A percentile compares a stretch with the other conserved stretches of the same genome.
phyloP scores from a whole-genome alignment of 92 coral and sea anemone genomes.

The Epizoanthus illoricatus region DNA sequence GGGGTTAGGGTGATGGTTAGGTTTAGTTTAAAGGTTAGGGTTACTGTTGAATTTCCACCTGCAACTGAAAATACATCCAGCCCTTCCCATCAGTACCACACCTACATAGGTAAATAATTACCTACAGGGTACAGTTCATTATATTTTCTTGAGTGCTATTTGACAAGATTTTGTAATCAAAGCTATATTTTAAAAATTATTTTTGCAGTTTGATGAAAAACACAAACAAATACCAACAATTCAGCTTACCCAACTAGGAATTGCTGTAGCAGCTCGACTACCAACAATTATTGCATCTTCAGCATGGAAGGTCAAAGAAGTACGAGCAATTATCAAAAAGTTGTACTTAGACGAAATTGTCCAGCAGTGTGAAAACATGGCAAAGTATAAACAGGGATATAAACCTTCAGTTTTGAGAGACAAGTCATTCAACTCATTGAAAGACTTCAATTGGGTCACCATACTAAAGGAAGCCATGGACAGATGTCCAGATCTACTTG shows the following conservation, averaged over 20 bases:
- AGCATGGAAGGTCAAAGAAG: slow-evolving; percentile 7
- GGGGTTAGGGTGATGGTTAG: too few species aligned
- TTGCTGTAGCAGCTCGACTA: background rate
- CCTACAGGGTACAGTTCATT: too few species aligned
- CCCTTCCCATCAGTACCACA: too few species aligned
- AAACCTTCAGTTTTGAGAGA: slow-evolving; percentile 36
- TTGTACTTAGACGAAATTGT: slow-evolving; percentile 21
- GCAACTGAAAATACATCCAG: too few species aligned
- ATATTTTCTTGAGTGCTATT: background rate
- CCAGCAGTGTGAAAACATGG: slow-evolving; percentile 22
- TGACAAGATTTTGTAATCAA: background rate
- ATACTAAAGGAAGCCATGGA: slow-evolving; percentile 28
- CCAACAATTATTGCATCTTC: slow-evolving; percentile 1
- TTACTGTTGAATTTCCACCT: too few species aligned
- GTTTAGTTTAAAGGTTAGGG: too few species aligned
- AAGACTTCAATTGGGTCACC: slow-evolving; percentile 32
- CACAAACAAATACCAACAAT: background rate
- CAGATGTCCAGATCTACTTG: slow-evolving; percentile 31
- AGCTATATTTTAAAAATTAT: background rate
- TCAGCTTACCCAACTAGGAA: background rate
- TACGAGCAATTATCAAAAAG: slow-evolving; percentile 1
- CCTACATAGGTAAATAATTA: too few species aligned
- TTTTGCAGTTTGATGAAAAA: background rate
- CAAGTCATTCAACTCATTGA: slow-evolving; percentile 27
- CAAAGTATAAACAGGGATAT: slow-evolving; percentile 5